phyloP scores from a whole-genome alignment of 2,888 invertebrate genomes.

The Incurvaria masculella region DNA sequence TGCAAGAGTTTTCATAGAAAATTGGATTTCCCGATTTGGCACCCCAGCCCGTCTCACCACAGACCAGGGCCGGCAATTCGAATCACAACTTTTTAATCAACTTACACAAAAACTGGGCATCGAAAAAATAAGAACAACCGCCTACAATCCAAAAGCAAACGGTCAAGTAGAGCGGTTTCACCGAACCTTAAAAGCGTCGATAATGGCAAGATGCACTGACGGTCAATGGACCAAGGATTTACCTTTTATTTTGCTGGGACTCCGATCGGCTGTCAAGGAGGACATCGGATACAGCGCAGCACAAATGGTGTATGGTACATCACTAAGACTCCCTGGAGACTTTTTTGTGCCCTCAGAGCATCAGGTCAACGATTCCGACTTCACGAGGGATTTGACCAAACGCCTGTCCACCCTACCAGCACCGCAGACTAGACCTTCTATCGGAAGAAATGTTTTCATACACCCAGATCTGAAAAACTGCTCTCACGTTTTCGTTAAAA shows the following conservation, averaged over 20 bases:
- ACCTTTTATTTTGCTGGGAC: constrained; percentile 19
- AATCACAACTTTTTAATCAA: constrained; percentile 9
- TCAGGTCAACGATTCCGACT: not conserved
- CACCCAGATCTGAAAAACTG: too few relatives aligned
- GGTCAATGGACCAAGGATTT: constrained; percentile 17
- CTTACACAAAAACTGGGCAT: constrained; percentile 13
- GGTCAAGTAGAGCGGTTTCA: constrained; percentile 18
- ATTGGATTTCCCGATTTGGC: constrained; percentile 24
- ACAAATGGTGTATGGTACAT: constrained; percentile 16
- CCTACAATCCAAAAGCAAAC: constrained; percentile 13
- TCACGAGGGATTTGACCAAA: too few relatives aligned
- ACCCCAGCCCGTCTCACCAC: constrained; percentile 21
- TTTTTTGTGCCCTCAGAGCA: constrained; percentile 10
- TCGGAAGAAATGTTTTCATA: too few relatives aligned
- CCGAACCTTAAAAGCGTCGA: constrained; percentile 16
- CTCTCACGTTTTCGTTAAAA: too few relatives aligned
- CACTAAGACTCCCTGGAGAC: constrained; percentile 17
- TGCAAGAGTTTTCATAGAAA: constrained; percentile 17
- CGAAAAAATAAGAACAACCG: constrained; percentile 12
- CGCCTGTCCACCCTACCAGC: too few relatives aligned
- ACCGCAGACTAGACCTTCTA: too few relatives aligned
- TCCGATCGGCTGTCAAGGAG: constrained; percentile 18
- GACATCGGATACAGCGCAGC: constrained; percentile 16
- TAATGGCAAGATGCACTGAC: constrained; percentile 14
- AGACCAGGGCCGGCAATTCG: constrained; percentile 23